Evolutionary conservation across 2,888 invertebrate genomes (phyloP).

Genomic region (Drosophila stalkeri): DNA sequence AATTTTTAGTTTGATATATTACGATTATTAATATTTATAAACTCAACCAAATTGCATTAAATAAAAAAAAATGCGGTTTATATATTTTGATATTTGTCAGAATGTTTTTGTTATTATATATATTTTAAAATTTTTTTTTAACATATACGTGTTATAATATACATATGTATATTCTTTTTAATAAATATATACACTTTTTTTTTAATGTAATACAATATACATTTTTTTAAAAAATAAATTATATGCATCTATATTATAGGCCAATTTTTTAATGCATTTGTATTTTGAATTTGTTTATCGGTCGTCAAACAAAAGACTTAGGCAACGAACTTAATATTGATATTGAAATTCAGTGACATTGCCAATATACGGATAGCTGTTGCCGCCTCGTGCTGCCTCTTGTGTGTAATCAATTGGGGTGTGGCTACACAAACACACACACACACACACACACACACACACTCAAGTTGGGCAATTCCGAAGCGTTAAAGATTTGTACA

Average conservation of each 20-base stretch:
- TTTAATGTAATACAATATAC: no score
- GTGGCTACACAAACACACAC: constrained; percentile 36
- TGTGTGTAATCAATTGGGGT: constrained; percentile 48
- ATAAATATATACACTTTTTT: no score
- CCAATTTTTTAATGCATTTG: constrained; percentile 11
- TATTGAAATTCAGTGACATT: constrained; percentile 54
- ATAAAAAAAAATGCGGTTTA: no score
- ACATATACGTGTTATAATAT: no score
- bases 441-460: background rate
- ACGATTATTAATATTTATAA: no score
- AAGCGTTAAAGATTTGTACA: constrained; percentile 42
- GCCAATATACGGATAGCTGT: constrained; percentile 34
- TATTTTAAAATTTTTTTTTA: no score
- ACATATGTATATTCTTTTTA: no score
- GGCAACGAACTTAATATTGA: constrained; percentile 78
- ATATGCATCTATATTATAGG: constrained; percentile 9
- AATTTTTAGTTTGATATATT: no score
- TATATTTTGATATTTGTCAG: no score
- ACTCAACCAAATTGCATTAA: no score
- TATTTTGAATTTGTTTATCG: constrained; percentile 1
- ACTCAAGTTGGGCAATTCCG: constrained; percentile 42
- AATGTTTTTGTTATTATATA: no score
- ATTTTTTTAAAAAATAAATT: no score
- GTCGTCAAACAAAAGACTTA: constrained; percentile 73
- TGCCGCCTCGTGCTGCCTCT: constrained; percentile 25